A percentile compares a stretch with the other conserved stretches of the same genome.
These are phyloP conservation scores for Oligia latruncula DNA, from an alignment of 2,888 invertebrate genomes.

Conservation along the genomic window DNA sequence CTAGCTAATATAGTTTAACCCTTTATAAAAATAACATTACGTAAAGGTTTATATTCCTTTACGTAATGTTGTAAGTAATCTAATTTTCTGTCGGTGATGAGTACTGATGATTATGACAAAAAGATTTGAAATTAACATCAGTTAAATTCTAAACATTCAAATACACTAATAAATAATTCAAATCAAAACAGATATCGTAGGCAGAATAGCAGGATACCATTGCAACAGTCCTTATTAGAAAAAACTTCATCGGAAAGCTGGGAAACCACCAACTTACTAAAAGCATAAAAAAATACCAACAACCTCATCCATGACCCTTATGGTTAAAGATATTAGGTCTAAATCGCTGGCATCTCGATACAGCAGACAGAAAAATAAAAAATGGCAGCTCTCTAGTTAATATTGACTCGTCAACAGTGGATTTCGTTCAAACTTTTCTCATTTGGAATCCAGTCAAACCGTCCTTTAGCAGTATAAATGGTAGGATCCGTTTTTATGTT, in stretches of 20 bases:
- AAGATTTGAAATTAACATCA: neutral
- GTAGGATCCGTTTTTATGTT: slow-evolving; percentile 68
- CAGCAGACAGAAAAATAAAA: slow-evolving; percentile 62
- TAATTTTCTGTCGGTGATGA: neutral
- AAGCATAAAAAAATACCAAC: neutral
- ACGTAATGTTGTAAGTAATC: neutral
- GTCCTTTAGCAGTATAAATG: slow-evolving; percentile 62
- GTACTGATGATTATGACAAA: neutral
- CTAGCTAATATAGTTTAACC: too few species aligned
- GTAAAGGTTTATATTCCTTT: too few species aligned
- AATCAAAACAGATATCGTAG: slow-evolving; percentile 29
- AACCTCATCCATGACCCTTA: slow-evolving; percentile 30
- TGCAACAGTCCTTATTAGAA: slow-evolving; percentile 81
- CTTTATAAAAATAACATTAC: too few species aligned
- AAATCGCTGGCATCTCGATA: slow-evolving; percentile 15
- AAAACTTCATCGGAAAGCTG: slow-evolving; percentile 85
- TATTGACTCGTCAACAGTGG: slow-evolving; percentile 88
- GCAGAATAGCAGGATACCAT: slow-evolving; percentile 70
- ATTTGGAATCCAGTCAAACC: slow-evolving; percentile 85
- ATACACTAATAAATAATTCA: slow-evolving; percentile 22
- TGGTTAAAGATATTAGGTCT: neutral
- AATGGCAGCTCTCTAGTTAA: slow-evolving; percentile 83
- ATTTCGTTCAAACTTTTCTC: slow-evolving; percentile 89
- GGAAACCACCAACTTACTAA: slow-evolving; percentile 57
- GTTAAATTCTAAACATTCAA: slow-evolving; percentile 1